Percentiles rank a stretch among this genome's conserved stretches.
These are phyloP conservation scores for Mesochorus sp. DNA, from an alignment of 2,888 invertebrate species.

Conservation along the genomic window DNA sequence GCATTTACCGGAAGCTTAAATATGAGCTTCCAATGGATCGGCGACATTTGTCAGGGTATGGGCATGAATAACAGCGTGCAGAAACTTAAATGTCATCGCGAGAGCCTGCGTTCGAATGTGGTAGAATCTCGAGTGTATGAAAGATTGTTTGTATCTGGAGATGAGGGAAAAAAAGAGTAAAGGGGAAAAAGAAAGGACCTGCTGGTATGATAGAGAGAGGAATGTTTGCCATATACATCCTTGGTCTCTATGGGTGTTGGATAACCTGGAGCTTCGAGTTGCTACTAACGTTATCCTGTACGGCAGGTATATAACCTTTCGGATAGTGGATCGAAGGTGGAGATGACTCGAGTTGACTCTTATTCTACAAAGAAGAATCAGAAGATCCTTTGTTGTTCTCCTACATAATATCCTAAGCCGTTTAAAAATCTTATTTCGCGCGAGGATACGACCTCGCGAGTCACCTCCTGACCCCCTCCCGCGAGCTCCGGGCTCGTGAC, in stretches of 20 bases:
- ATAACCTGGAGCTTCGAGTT: slow-evolving; percentile 26
- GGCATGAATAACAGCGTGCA: slow-evolving; percentile 12
- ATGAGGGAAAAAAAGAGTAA: slow-evolving; percentile 31
- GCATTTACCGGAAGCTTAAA: no score
- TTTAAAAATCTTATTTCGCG: slow-evolving; percentile 33
- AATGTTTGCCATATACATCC: background rate
- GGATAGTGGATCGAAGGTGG: slow-evolving; percentile 45
- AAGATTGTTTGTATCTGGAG: slow-evolving; percentile 34
- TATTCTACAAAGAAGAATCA: slow-evolving; percentile 12
- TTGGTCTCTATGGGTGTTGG: slow-evolving; percentile 4
- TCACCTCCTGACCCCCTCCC: slow-evolving; percentile 39
- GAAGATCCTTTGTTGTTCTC: slow-evolving; percentile 43
- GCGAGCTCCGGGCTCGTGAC: slow-evolving; percentile 31
- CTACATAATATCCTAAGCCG: slow-evolving; percentile 32
- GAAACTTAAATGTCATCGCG: slow-evolving; percentile 50
- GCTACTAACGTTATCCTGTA: slow-evolving; percentile 45
- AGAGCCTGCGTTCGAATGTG: background rate
- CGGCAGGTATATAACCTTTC: slow-evolving; percentile 49
- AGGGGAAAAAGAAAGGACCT: slow-evolving; percentile 17
- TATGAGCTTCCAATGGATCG: no score
- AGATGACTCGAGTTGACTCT: slow-evolving; percentile 11
- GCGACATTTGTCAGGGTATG: background rate
- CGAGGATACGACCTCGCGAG: background rate
- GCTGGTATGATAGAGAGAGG: slow-evolving; percentile 21
- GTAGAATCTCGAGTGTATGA: slow-evolving; percentile 3